Conservation (phyloP, 2,113 vertebrate genomes). For the Fulica atra region DNA sequence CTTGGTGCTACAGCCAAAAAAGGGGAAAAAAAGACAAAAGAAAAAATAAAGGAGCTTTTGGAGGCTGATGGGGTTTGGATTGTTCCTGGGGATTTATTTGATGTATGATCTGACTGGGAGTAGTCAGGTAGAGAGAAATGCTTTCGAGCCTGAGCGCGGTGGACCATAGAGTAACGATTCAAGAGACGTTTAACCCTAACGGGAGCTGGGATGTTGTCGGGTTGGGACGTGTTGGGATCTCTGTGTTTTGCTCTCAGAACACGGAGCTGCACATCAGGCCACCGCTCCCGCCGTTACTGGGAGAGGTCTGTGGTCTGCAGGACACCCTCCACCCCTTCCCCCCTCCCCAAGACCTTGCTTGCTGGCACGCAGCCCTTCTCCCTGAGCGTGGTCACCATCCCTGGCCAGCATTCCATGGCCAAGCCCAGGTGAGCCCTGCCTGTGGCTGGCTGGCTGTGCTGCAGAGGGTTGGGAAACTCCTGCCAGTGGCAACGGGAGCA, state of each 20-base stretch:
- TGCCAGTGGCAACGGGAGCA: accelerated
- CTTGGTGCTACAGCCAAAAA: neutral
- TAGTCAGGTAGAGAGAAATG: neutral
- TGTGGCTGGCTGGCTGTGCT: accelerated
- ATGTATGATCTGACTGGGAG: neutral
- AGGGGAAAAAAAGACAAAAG: no score
- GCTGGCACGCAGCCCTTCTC: neutral
- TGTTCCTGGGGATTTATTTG: constrained; percentile 22
- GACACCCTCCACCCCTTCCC: neutral
- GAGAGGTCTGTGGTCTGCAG: neutral
- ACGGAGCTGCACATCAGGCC: neutral
- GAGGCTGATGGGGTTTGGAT: neutral
- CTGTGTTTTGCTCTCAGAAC: neutral
- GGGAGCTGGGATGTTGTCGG: neutral
- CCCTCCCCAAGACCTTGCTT: accelerated
- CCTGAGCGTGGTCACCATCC: accelerated
- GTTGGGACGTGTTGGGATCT: neutral
- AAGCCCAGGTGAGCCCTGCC: neutral
- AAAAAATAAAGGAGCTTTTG: neutral
- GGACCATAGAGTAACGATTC: neutral
- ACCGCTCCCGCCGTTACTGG: accelerated
- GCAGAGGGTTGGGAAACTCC: neutral
- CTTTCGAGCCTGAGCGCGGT: neutral
- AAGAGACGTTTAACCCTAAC: neutral
- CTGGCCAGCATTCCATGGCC: neutral